Percentiles rank a stretch among this genome's conserved stretches.
These are phyloP conservation scores for Frankliniella fusca DNA, from an alignment of 2,888 invertebrate genomes.

Conservation along the genomic window DNA sequence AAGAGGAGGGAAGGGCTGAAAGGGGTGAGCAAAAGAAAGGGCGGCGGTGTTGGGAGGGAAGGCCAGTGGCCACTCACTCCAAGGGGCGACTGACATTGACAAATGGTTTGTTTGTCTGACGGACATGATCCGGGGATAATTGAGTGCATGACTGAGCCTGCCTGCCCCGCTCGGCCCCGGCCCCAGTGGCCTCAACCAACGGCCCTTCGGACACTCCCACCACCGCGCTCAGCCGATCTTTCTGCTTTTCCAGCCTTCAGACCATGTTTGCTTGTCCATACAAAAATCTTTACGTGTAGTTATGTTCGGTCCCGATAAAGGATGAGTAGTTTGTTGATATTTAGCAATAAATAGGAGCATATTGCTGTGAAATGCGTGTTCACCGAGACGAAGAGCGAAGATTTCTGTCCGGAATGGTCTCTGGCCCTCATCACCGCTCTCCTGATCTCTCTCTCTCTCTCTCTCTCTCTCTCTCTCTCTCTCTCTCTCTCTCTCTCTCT, in stretches of 20 bases:
- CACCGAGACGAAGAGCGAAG: neutral
- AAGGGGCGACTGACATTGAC: slow-evolving; percentile 1
- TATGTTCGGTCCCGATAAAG: neutral
- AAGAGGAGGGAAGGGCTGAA: too few relatives aligned
- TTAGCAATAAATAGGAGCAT: neutral
- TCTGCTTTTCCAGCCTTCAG: too few relatives aligned
- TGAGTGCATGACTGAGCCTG: slow-evolving; percentile 9
- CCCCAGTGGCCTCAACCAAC: neutral
- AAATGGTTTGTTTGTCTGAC: slow-evolving; percentile 22
- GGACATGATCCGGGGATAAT: slow-evolving; percentile 22
- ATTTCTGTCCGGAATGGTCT: neutral
- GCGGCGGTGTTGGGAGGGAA: neutral
- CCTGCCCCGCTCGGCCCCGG: neutral
- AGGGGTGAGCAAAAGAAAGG: too few relatives aligned
- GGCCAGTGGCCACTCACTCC: slow-evolving; percentile 10
- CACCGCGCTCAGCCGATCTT: neutral
- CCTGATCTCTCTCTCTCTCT: neutral
- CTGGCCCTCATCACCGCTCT: neutral
- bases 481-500: neutral
- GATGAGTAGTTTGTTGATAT: neutral
- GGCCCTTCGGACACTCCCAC: neutral
- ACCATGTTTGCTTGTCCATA: neutral
- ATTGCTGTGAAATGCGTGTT: neutral
- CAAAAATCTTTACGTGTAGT: neutral
- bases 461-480: neutral